Base-by-base conservation (phyloP, 2,113 vertebrate genomes). In the Sporophila hypoxantha region DNA sequence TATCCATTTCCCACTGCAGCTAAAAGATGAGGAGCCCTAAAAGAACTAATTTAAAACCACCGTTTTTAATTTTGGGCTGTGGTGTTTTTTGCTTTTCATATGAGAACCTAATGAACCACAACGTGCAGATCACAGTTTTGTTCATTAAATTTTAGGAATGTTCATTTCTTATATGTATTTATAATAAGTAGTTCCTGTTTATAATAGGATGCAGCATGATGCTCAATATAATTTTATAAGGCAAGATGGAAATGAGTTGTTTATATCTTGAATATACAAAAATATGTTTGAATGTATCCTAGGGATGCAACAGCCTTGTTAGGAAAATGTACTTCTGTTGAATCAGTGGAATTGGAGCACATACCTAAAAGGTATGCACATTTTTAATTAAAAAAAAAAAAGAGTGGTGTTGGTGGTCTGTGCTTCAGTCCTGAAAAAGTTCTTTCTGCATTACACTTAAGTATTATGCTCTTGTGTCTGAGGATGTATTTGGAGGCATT, bases 161-260 rank as follows among this genome's bases (percentile, higher is more conserved):
- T 60, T 85, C 14, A 42, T 76, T 84, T 89, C 25, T 81, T 70
- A 17, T 46, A 19, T 71, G 7, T 44, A 49, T 76, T 78, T 46
- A 52, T 68, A 64, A 70, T 59, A 69, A 82, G n/a, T 75, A 68
- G 53, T 71, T 82, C n/a, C 47, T 87, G 39, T 52, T 84, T 82
- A 56, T 52, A 64, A 36, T 79, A 59, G 19, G 53, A 50, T 66
- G 46, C 50, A 73, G 30, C 3, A 5, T 7, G 6, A 56, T 71
- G 36, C 53, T 78, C 42, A 47, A 37, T 56, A 16, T 42, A 49
- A 44, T 62, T 30, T 69, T 89, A 49, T 46, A 50, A 76, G 30
- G 26, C 39, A 60, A 66, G 22, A 34, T 64, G 23, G 16, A 64
- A 89, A 85, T 67, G 13, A 81, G 8, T 39, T 29, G 15, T 75